Evolutionary conservation across 2,113 vertebrate species (phyloP).

Genomic region (Pachycephala philippinensis): DNA sequence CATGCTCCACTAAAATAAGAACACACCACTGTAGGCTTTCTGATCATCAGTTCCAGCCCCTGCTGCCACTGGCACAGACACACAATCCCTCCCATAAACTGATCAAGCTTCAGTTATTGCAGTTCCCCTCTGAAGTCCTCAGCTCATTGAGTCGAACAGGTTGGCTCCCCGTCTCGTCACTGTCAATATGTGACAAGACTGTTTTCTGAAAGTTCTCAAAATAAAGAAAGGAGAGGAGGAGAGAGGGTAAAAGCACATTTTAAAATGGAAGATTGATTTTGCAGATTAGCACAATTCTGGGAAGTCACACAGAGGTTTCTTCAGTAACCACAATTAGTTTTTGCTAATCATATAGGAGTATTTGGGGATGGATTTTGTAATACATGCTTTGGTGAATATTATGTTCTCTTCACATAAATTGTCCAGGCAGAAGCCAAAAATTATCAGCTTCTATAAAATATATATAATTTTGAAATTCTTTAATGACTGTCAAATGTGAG

Average conservation of each 20-base stretch:
- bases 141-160: not conserved
- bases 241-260: not conserved
- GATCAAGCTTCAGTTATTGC: not conserved
- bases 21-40: not conserved
- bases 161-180: not conserved
- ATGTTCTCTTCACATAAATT: not conserved
- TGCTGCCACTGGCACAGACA: not conserved
- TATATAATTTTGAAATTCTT: not conserved
- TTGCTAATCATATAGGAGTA: not conserved
- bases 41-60: not conserved
- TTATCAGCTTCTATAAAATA: not conserved
- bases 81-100: not conserved
- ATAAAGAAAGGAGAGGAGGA: not conserved
- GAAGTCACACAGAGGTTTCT: not conserved
- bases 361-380: not conserved
- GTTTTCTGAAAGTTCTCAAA: constrained; percentile 19
- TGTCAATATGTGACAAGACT: constrained; percentile 23
- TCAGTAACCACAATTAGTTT: not conserved
- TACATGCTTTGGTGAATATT: not conserved
- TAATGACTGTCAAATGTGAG: not conserved
- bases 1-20: not conserved
- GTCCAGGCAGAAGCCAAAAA: not conserved
- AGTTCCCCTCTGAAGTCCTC: not conserved
- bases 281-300: not conserved
- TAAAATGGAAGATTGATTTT: constrained; percentile 9